phyloP scores from a whole-genome alignment of 2,888 invertebrate genomes.

The Hanleya hanleyi region DNA sequence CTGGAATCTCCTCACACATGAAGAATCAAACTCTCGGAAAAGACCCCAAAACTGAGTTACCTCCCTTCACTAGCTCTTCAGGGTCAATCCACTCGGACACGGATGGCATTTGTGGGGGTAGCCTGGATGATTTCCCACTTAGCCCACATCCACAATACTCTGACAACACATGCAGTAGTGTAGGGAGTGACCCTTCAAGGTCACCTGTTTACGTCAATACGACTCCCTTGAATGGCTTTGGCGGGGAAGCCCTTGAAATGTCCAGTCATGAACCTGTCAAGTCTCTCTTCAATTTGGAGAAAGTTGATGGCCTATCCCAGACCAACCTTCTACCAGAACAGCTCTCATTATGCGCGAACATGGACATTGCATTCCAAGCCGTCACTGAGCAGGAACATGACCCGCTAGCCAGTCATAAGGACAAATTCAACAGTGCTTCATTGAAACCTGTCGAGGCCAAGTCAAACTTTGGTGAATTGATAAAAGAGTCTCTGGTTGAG shows the following conservation, averaged over 20 bases:
- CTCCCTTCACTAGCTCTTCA: not conserved
- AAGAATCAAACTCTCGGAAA: slow-evolving; percentile 49
- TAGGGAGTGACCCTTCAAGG: not conserved
- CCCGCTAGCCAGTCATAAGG: no score
- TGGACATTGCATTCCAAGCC: no score
- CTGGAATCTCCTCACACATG: slow-evolving; percentile 64
- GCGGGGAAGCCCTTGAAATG: no score
- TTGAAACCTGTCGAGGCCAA: not conserved
- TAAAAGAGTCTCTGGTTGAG: not conserved
- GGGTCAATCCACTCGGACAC: not conserved
- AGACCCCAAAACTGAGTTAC: not conserved
- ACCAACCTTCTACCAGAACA: no score
- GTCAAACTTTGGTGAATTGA: slow-evolving; percentile 3
- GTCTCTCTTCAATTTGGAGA: no score
- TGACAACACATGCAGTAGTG: not conserved
- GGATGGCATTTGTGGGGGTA: not conserved
- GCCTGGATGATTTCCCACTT: not conserved
- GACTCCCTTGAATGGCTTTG: no score
- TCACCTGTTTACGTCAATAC: not conserved
- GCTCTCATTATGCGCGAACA: no score
- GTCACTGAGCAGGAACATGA: no score
- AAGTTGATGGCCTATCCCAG: no score
- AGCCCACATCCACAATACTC: not conserved
- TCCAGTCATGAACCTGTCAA: no score
- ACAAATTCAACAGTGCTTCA: not conserved